Percentiles rank a stretch among this genome's conserved stretches.
These are phyloP conservation scores for Heliconius cydno DNA, from an alignment of 2,888 invertebrate species.

Conservation along the genomic window DNA sequence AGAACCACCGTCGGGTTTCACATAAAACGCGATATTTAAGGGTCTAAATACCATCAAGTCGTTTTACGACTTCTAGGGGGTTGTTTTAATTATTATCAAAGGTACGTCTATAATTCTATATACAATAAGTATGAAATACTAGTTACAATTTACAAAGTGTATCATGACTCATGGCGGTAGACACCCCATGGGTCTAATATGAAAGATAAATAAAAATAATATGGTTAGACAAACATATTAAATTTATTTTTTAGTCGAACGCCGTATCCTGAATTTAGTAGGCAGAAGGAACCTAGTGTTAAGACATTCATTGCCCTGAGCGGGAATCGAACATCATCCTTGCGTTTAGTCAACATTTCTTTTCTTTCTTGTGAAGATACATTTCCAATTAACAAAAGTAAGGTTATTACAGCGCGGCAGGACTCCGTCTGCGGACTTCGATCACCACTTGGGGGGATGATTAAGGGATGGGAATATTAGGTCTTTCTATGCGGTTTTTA, in stretches of 20 bases:
- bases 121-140: neutral
- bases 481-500: too few species aligned
- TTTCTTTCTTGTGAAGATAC: too few species aligned
- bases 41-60: conserved; percentile 40
- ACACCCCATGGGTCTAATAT: too few species aligned
- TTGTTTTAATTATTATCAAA: conserved; percentile 39
- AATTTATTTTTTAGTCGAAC: neutral
- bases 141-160: conserved; percentile 14
- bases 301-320: neutral
- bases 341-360: neutral
- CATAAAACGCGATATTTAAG: conserved; percentile 44
- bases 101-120: conserved; percentile 13
- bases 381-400: neutral
- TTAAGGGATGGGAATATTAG: too few species aligned
- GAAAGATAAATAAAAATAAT: too few species aligned
- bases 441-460: too few species aligned
- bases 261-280: too few species aligned
- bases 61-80: conserved; percentile 43
- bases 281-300: neutral
- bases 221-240: too few species aligned
- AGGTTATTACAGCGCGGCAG: neutral
- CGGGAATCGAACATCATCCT: neutral
- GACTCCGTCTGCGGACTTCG: too few species aligned
- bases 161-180: neutral
- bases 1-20: conserved; percentile 36